Base-by-base conservation (phyloP, 2,113 vertebrate species). In the Atrichornis clamosus region DNA sequence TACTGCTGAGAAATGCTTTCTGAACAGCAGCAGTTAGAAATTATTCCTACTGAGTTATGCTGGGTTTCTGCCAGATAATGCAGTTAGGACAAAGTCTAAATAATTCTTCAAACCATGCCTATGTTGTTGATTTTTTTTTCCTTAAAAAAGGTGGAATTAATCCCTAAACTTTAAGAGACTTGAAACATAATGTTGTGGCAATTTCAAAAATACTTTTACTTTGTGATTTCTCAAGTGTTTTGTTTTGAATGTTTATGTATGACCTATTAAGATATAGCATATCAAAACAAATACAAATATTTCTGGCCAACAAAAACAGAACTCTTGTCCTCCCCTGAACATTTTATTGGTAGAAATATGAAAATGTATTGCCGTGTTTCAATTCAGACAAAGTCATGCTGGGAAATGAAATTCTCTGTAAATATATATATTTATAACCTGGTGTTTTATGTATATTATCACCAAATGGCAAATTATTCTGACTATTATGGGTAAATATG, bases 51-150 rank as follows among this genome's bases (percentile, higher is more conserved):
- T 53, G 50, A 49, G 14, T 77, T 87, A 14, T 47, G 15, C 6
- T 65, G n/a, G 0, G 47, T 84, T 90, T 52, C 33, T 65, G 41
- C 6, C 9, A n/a, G 35, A 55, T 0, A 42, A 64, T 20, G 5
- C 4, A 20, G 13, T 84, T 81, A 47, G 44, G 17, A 18, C 11
- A 73, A 58, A 9, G 28, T 67, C 14, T 39, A 50, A 50, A 9
- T 49, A 15, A 2, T 39, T 37, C 37, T 47, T 6, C 35, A 47
- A 78, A 28, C 70, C 7, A 23, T 3, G 1, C 0, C 0, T 16
- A 21, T 46, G 83, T 65, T 63, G 13, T 22, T 60, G 19, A 7
- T 39, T 70, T 77, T 58, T 47, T 50, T 11, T 2, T 42, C 67
- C 53, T 37, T 11, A 30, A 21, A 80, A 58, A 39, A 65, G 4